Conservation (phyloP, 2,113 vertebrate species). For the Butorides virescens region DNA sequence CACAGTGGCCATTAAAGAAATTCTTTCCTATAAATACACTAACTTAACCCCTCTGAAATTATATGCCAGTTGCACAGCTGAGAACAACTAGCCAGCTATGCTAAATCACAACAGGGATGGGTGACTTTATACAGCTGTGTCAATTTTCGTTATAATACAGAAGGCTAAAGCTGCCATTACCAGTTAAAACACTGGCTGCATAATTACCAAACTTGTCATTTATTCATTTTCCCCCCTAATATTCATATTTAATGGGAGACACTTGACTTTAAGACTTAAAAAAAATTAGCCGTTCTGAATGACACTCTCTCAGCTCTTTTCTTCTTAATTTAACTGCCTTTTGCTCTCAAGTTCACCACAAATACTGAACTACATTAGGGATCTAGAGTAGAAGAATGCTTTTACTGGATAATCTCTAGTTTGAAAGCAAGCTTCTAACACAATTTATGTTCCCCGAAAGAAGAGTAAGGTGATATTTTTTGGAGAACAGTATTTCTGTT, state of each 20-base stretch:
- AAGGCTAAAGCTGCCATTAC: background rate
- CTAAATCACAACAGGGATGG: background rate
- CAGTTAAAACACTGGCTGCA: background rate
- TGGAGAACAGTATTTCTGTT: background rate
- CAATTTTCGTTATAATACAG: background rate
- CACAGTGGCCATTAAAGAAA: background rate
- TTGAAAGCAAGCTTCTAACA: background rate
- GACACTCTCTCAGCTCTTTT: background rate
- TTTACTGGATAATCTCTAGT: background rate
- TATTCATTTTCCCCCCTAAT: background rate
- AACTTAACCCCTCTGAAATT: background rate
- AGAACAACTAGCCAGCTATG: background rate
- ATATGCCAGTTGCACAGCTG: background rate
- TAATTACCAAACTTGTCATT: background rate
- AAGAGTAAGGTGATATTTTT: background rate
- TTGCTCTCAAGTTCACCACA: background rate
- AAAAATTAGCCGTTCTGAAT: background rate
- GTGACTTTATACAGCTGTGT: background rate
- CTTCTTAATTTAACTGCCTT: background rate
- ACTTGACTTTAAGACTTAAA: background rate
- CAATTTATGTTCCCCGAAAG: background rate
- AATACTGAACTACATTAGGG: background rate
- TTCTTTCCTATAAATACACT: background rate
- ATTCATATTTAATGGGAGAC: constrained; percentile 34
- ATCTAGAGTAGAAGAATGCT: background rate